Conservation (phyloP, 92 coral and sea anemone genomes). For the Porites divaricata region DNA sequence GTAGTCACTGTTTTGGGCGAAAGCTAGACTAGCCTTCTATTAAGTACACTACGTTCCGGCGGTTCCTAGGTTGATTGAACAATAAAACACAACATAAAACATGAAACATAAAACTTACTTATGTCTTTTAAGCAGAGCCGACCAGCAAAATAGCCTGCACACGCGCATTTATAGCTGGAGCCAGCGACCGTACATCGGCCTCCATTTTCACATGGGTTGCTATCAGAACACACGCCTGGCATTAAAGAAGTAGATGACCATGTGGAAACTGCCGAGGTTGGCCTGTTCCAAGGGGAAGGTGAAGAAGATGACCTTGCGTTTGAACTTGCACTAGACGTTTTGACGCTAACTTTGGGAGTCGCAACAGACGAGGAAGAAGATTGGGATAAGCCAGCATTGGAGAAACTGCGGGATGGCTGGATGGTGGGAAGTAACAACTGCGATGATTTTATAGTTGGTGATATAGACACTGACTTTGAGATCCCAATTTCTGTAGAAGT, state of each 20-base stretch:
- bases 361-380: background rate
- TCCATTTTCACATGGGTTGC: conserved; percentile 16
- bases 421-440: too few species aligned
- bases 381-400: background rate
- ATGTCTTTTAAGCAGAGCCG: conserved; percentile 15
- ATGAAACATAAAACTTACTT: conserved; percentile 11
- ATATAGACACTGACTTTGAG: background rate
- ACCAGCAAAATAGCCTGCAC: conserved; percentile 10
- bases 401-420: too few species aligned
- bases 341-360: background rate
- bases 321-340: background rate
- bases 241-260: background rate
- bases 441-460: background rate
- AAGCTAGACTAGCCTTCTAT: background rate
- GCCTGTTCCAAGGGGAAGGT: background rate
- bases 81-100: background rate
- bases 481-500: background rate
- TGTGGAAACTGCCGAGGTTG: background rate
- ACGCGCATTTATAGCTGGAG: conserved; percentile 13
- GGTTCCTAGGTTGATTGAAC: background rate
- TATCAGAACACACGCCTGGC: background rate
- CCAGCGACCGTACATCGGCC: conserved; percentile 19
- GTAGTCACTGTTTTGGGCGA: too few species aligned
- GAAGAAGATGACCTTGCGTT: background rate
- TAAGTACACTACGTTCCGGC: background rate